A percentile compares a stretch with the other conserved stretches of the same genome.
Evolutionary conservation across 53 echinoderm and acorn worm genomes (phyloP).

Genomic region (Echinarachnius parma): DNA sequence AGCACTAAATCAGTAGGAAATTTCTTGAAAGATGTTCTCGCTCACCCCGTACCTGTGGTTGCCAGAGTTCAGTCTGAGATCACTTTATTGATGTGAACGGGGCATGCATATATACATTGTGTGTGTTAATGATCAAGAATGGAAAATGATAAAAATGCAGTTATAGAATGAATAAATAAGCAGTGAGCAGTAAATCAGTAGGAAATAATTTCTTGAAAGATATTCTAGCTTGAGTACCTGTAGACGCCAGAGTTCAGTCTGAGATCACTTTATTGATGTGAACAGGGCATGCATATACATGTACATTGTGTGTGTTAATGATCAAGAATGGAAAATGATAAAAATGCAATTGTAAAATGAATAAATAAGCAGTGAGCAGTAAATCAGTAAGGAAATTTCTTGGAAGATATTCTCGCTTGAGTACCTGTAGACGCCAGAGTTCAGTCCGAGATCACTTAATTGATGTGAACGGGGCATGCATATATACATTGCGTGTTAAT

Average conservation of each 20-base stretch:
- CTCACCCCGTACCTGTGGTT: constrained; percentile 46
- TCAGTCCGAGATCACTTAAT: not conserved
- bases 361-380: no score
- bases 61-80: constrained; percentile 2
- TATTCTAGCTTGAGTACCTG: no score
- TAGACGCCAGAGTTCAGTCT: no score
- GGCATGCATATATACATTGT: not conserved
- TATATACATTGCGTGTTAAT: no score
- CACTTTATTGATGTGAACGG: constrained; percentile 14
- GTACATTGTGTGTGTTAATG: not conserved
- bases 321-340: not conserved
- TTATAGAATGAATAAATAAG: no score
- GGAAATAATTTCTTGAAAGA: no score
- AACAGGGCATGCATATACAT: constrained; percentile 1
- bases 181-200: no score
- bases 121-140: not conserved
- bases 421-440: no score
- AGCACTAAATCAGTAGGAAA: not conserved
- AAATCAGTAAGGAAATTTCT: no score
- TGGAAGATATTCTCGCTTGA: no score
- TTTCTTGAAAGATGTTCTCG: constrained; percentile 14
- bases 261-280: constrained; percentile 17
- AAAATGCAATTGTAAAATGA: not conserved
- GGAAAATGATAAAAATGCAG: no score
- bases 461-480: constrained; percentile 5